phyloP scores from a whole-genome alignment of 2,888 invertebrate genomes.

The Euzetes globulus region DNA sequence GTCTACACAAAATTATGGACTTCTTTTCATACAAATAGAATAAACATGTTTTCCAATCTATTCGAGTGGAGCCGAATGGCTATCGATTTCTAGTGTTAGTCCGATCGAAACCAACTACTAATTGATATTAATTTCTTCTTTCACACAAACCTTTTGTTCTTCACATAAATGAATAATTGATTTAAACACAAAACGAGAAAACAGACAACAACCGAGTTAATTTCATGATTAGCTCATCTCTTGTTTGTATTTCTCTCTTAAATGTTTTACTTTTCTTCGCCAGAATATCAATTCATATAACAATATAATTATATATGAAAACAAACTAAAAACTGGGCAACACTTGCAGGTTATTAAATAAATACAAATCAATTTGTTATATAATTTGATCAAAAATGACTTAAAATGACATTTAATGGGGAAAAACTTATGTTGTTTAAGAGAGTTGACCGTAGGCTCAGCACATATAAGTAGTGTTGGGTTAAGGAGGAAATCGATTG shows the following conservation, averaged over 20 bases:
- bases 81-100: too few species aligned
- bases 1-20: background rate
- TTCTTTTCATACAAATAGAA: background rate
- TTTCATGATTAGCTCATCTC: background rate
- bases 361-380: background rate
- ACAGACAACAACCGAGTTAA: background rate
- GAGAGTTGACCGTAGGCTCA: background rate
- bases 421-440: background rate
- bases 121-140: background rate
- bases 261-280: background rate
- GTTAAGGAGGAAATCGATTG: background rate
- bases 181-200: background rate
- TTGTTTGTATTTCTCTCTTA: background rate
- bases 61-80: too few species aligned
- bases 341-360: background rate
- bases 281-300: background rate
- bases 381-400: background rate
- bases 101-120: background rate
- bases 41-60: too few species aligned
- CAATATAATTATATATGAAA: background rate
- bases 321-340: background rate
- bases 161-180: background rate
- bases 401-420: background rate
- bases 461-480: background rate
- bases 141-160: too few species aligned